Percentiles rank a stretch among this genome's conserved stretches.
Evolutionary conservation across 2,113 vertebrate species (phyloP).

Genomic region (Leucopsar rothschildi): DNA sequence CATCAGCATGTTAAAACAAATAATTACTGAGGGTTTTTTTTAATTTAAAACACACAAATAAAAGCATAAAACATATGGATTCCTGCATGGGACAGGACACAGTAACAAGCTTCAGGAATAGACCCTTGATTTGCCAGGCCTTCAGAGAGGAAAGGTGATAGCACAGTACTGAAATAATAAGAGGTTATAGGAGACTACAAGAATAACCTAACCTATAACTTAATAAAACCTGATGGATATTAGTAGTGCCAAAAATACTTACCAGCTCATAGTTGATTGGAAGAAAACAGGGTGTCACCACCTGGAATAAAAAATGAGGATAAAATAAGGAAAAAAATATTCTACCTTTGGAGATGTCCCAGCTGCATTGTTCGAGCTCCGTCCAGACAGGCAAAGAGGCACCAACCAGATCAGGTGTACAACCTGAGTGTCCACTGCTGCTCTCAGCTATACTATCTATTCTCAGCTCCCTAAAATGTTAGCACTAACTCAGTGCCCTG

Average conservation of each 20-base stretch:
- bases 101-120: not conserved
- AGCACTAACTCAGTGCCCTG: not conserved
- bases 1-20: not conserved
- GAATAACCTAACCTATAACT: not conserved
- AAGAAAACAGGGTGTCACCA: constrained; percentile 41
- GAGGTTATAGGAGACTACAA: not conserved
- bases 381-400: not conserved
- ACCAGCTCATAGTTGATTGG: constrained; percentile 26
- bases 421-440: not conserved
- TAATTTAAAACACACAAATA: not conserved
- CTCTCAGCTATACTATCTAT: not conserved
- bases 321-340: not conserved
- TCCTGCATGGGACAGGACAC: not conserved
- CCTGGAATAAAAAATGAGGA: constrained; percentile 16
- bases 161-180: not conserved
- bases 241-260: not conserved
- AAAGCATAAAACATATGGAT: not conserved
- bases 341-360: not conserved
- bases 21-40: not conserved
- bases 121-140: not conserved
- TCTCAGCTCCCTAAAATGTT: not conserved
- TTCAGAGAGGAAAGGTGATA: not conserved
- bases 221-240: not conserved
- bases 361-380: not conserved
- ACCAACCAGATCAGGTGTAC: not conserved